These are phyloP conservation scores for Rana temporaria DNA, from an alignment of 2,113 vertebrate species.

Conservation along the genomic window DNA sequence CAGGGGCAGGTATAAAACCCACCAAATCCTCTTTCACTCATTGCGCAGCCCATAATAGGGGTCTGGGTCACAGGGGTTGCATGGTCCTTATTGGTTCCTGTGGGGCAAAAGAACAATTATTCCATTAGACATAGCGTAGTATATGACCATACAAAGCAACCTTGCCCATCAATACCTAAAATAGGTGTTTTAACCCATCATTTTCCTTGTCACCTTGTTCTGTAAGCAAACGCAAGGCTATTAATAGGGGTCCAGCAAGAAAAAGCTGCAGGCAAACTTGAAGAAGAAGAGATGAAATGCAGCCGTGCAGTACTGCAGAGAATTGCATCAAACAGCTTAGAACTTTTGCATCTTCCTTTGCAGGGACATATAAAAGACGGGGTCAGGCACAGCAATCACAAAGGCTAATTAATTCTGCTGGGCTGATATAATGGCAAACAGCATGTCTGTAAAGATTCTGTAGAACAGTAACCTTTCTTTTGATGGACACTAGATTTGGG, in stretches of 20 bases:
- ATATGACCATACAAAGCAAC: too few relatives aligned
- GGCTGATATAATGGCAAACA: constrained; percentile 7
- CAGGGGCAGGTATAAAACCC: too few relatives aligned
- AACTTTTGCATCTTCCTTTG: constrained; percentile 32
- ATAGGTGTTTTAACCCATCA: too few relatives aligned
- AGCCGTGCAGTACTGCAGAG: constrained; percentile 20
- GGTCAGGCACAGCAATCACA: constrained; percentile 27
- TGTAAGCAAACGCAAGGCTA: too few relatives aligned
- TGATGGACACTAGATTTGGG: constrained; percentile 4
- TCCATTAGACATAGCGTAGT: too few relatives aligned
- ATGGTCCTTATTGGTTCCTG: too few relatives aligned
- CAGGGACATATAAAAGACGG: constrained; percentile 27
- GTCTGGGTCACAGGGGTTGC: too few relatives aligned
- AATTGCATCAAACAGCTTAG: constrained; percentile 9
- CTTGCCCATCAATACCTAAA: too few relatives aligned
- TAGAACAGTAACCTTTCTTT: not conserved
- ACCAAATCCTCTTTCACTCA: too few relatives aligned
- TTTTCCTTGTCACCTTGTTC: too few relatives aligned
- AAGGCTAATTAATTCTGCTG: constrained; percentile 40
- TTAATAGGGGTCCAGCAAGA: not conserved
- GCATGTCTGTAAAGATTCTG: not conserved
- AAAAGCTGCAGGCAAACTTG: not conserved
- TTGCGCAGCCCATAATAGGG: too few relatives aligned
- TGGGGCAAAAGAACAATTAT: too few relatives aligned
- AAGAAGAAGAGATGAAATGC: not conserved